Percentiles rank a stretch among this genome's conserved stretches.
These are phyloP conservation scores for Drosophila neotestacea DNA, from an alignment of 2,888 invertebrate genomes.

Conservation along the genomic window DNA sequence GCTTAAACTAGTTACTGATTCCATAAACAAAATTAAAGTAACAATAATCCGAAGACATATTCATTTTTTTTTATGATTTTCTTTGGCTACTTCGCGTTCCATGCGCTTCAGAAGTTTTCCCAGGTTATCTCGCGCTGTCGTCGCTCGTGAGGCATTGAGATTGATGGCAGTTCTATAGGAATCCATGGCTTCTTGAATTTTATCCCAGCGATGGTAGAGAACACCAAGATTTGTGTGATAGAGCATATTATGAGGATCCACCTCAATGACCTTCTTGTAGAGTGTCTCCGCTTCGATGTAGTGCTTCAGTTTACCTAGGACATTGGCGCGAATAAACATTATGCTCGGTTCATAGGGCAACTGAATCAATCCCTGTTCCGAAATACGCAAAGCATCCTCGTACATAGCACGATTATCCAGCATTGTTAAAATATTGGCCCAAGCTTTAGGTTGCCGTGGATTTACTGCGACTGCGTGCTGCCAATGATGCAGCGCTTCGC, in stretches of 20 bases:
- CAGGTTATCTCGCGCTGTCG: slow-evolving; percentile 90
- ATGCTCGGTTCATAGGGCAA: slow-evolving; percentile 92
- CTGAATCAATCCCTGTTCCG: slow-evolving; percentile 89
- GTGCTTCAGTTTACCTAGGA: slow-evolving; percentile 92
- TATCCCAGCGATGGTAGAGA: slow-evolving; percentile 96
- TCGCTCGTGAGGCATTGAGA: slow-evolving; percentile 88
- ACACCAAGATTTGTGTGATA: slow-evolving; percentile 97
- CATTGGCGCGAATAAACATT: slow-evolving; percentile 95
- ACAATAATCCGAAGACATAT: neutral
- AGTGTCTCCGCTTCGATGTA: slow-evolving; percentile 93
- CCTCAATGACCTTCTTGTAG: slow-evolving; percentile 91
- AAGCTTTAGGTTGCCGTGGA: slow-evolving; percentile 93
- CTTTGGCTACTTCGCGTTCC: slow-evolving; percentile 46
- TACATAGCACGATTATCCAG: slow-evolving; percentile 91
- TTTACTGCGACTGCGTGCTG: slow-evolving; percentile 91
- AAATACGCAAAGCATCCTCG: slow-evolving; percentile 90
- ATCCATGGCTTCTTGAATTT: slow-evolving; percentile 89
- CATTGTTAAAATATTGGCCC: slow-evolving; percentile 96
- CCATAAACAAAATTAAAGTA: neutral
- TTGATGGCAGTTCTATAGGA: slow-evolving; percentile 91
- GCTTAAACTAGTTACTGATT: slow-evolving; percentile 40
- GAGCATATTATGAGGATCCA: slow-evolving; percentile 90
- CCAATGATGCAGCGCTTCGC: slow-evolving; percentile 93
- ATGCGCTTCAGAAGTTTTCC: slow-evolving; percentile 85
- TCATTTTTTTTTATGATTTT: slow-evolving; percentile 6